Conservation (phyloP, 1,140 invertebrate species). For the Drosophila biarmipes region DNA sequence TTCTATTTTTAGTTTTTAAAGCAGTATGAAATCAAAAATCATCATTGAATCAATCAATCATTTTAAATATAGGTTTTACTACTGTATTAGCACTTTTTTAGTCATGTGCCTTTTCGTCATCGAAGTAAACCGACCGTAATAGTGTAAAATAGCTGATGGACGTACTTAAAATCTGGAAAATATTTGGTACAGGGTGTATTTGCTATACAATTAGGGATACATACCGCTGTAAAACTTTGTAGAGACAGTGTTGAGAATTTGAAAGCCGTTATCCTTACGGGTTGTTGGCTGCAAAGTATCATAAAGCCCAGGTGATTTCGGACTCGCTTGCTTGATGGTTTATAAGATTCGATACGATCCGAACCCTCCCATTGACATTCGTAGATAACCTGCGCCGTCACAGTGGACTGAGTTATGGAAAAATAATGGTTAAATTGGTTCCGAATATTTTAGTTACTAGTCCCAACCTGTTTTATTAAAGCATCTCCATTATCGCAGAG, state of each 20-base stretch:
- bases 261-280: constrained; percentile 75
- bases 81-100: background rate
- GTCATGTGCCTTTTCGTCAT: constrained; percentile 33
- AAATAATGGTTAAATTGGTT: background rate
- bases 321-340: constrained; percentile 41
- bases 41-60: no score
- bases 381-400: constrained; percentile 71
- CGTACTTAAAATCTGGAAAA: constrained; percentile 70
- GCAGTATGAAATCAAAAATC: no score
- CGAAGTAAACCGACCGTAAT: constrained; percentile 68
- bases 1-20: no score
- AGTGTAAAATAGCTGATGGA: constrained; percentile 81
- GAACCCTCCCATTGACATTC: constrained; percentile 67
- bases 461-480: constrained; percentile 69
- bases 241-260: constrained; percentile 80
- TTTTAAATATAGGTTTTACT: no score
- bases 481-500: constrained; percentile 77
- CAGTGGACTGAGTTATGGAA: constrained; percentile 38
- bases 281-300: constrained; percentile 77
- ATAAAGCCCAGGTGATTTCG: constrained; percentile 64
- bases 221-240: constrained; percentile 76
- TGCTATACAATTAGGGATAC: background rate
- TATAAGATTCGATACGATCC: background rate
- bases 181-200: background rate
- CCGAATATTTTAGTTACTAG: background rate